Conservation (phyloP, 2,888 invertebrate genomes). For the Ariolimax columbianus region DNA sequence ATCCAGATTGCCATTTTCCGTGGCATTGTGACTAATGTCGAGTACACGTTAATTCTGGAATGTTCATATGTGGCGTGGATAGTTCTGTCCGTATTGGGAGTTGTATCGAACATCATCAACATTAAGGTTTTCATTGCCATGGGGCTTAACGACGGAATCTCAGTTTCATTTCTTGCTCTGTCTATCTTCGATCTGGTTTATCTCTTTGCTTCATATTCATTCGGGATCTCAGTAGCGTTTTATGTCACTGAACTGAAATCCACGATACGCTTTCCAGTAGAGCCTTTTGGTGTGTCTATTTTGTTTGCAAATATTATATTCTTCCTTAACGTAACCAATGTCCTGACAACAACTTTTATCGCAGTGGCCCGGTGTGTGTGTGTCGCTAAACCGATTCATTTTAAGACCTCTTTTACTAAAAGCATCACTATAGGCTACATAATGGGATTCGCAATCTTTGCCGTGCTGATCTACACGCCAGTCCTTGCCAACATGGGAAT, state of each 20-base stretch:
- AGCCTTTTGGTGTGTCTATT: not conserved
- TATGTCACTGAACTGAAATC: not conserved
- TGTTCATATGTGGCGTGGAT: not conserved
- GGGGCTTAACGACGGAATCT: constrained; percentile 12
- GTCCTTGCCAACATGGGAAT: constrained; percentile 13
- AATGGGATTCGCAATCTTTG: not conserved
- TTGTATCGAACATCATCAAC: constrained; percentile 5
- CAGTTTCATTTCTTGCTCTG: constrained; percentile 10
- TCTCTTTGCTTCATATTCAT: not conserved
- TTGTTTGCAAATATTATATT: not conserved
- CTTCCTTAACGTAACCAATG: not conserved
- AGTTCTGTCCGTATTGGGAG: not conserved
- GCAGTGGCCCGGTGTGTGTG: constrained; percentile 19
- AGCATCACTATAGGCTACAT: not conserved
- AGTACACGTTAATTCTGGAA: not conserved
- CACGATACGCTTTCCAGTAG: too few species aligned
- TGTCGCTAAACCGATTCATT: constrained; percentile 19
- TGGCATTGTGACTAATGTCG: not conserved
- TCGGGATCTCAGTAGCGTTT: not conserved
- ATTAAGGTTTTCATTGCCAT: constrained; percentile 10
- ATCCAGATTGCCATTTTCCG: too few species aligned
- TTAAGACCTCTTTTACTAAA: constrained; percentile 24
- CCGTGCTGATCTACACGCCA: not conserved
- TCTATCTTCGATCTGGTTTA: constrained; percentile 4
- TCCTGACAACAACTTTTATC: constrained; percentile 1